phyloP scores from a whole-genome alignment of 2,888 invertebrate genomes.

The Epinotia nisella region DNA sequence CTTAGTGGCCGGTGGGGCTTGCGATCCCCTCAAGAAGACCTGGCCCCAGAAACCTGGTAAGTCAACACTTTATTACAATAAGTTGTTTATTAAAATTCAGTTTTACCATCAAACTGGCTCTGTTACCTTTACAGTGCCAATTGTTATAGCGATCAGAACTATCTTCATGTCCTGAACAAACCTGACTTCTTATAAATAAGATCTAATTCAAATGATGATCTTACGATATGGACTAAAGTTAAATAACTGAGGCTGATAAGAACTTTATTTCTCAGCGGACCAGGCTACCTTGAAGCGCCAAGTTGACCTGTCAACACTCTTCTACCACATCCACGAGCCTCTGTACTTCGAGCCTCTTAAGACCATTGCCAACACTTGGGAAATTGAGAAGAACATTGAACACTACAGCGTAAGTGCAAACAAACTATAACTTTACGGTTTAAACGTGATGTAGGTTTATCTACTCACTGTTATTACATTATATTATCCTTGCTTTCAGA shows the following conservation, averaged over 20 bases:
- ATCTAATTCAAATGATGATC: too few species aligned
- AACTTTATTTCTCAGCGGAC: constrained; percentile 74
- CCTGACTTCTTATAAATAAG: too few species aligned
- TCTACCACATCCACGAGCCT: constrained; percentile 85
- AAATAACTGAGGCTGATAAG: too few species aligned
- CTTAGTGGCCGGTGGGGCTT: constrained; percentile 67
- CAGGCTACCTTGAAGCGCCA: constrained; percentile 75
- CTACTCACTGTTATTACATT: background rate
- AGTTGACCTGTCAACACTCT: constrained; percentile 72
- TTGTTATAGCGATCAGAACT: background rate
- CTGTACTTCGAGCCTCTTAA: constrained; percentile 80
- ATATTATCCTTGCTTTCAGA: constrained; percentile 61
- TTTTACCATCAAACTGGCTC: background rate
- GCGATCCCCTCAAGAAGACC: constrained; percentile 58
- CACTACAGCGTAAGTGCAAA: constrained; percentile 71
- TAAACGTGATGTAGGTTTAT: background rate
- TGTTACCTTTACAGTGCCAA: background rate
- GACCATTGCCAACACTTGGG: constrained; percentile 78
- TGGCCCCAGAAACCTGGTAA: constrained; percentile 68
- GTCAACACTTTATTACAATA: constrained; percentile 47
- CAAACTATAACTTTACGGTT: background rate
- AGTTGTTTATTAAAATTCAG: background rate
- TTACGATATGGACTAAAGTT: too few species aligned
- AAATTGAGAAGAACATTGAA: constrained; percentile 79
- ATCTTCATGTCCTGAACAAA: too few species aligned